Evolutionary conservation across 35 echinoderm and acorn worm genomes (phyloP), one percentile per base, ranked within the genome.

Genomic region (Diadema setosum): DNA sequence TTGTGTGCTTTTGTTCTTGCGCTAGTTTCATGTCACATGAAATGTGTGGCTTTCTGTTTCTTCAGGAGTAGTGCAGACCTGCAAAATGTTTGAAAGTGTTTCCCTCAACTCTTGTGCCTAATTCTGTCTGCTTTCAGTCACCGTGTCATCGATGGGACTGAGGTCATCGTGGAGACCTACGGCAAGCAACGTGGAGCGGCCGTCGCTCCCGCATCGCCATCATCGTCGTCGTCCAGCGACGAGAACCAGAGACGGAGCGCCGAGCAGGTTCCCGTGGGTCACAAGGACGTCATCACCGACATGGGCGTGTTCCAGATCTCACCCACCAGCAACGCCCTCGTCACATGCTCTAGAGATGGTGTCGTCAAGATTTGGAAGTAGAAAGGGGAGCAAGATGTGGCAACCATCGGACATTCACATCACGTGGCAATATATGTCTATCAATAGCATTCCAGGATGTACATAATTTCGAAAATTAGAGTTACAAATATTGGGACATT

Each of bases 301-400:
- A 85, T 98, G n/a, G 89, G 75, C 3, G 90, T 91, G 5, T 92
- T 92, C 58, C 93, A 88, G n/a, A 91, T 80, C 32, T 90, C 70
- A 6, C 57, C 92, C 2, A 82, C 81, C 26, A 89, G 89, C 15
- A 89, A 84, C 0, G 93, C 92, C 12, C 48, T 98, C 18, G 89
- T 91, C 3, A 89, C 92, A 27, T 73, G 84, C 17, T 98, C 96
- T 18, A 70, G 92, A 15, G 96, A 98, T 87, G 96, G 92, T 9
- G 96, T 98, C 12, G 80, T 98, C 27, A 98, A 98, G 87, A 98
- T 98, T 39, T 98, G 96, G 96, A 98, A 98, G 63, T 98, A 65
- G 90, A 63, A n/a, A n/a, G n/a, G n/a, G n/a, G n/a, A n/a, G n/a
- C n/a, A n/a, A n/a, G n/a, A n/a, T n/a, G n/a, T n/a, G n/a, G n/a